Evolutionary conservation across 2,797 vertebrate genomes (phyloP).

Genomic region (Melanotaenia maccullochi): DNA sequence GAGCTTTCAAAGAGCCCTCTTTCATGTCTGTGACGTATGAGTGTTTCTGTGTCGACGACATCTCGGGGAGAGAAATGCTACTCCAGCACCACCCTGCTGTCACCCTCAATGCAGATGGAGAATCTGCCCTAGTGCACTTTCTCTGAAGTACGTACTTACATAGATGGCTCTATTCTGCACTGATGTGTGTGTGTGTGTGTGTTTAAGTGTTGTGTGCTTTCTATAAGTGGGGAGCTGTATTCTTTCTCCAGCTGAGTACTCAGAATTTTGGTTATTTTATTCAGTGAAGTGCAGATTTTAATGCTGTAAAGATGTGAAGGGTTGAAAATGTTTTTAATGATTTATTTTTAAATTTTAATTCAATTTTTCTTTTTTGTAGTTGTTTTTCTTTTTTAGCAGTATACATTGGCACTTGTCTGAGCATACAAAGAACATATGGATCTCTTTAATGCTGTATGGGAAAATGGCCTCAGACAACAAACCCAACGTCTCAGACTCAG

Average conservation of each 20-base stretch:
- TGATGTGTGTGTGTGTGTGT: slow-evolving; percentile 35
- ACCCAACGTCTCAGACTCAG: slow-evolving; percentile 28
- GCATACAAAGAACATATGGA: slow-evolving; percentile 41
- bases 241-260: slow-evolving; percentile 49
- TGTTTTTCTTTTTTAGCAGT: slow-evolving; percentile 7
- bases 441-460: slow-evolving; percentile 48
- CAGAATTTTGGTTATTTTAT: slow-evolving; percentile 66
- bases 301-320: slow-evolving; percentile 12
- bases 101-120: slow-evolving; percentile 77
- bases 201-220: slow-evolving; percentile 50
- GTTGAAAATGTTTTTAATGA: slow-evolving; percentile 2
- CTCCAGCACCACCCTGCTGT: slow-evolving; percentile 64
- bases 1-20: slow-evolving; percentile 62
- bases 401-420: slow-evolving; percentile 20
- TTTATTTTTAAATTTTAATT: background rate
- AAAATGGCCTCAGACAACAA: slow-evolving; percentile 35
- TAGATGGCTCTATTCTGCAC: slow-evolving; percentile 65
- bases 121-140: slow-evolving; percentile 75
- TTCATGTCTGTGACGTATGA: slow-evolving; percentile 66
- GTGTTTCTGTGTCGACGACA: slow-evolving; percentile 64
- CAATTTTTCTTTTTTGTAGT: background rate
- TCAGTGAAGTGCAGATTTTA: slow-evolving; percentile 2
- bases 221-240: slow-evolving; percentile 48
- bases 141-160: slow-evolving; percentile 68
- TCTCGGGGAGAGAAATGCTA: slow-evolving; percentile 63